Base-by-base conservation (phyloP, 2,797 vertebrate species). In the Crotalus adamanteus region DNA sequence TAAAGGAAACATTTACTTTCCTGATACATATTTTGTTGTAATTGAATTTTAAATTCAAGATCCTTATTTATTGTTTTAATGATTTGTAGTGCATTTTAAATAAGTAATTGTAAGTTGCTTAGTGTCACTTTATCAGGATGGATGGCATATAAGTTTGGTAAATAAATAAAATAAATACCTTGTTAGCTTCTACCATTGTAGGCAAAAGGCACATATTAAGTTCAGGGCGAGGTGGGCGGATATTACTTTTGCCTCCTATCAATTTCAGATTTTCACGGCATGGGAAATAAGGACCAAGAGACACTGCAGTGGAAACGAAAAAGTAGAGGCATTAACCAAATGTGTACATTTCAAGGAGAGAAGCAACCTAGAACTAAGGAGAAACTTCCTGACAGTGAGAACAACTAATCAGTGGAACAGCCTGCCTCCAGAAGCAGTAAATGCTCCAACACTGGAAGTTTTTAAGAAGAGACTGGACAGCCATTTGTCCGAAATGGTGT, bases 141-240 rank as follows among this genome's bases (percentile, higher is more conserved):
- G 69, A 73, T 31, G 69, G 69, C 31, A 37, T 18, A 37, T 73
- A 73, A 1, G 18, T 73, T 73, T 37, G 31, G 18, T 73, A 73
- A 73, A 73, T 37, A 37, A 73, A 37, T 37, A 20, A 73, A 73
- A 73, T 73, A 37, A 73, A 73, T 97, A 99, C 99, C 98, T 99
- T 99, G 97, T 98, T 98, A 97, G 98, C 99, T 98, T 99, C 99
- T 97, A 99, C 99, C 99, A 99, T 99, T 28, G 99, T 99, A 92
- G 99, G 99, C 97, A 99, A 98, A 97, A 99, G 98, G 98, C 99
- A 99, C 99, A 99, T 99, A 97, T 99, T 99, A 96, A 99, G 99
- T 92, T 99, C 99, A 0, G 99, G 99, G 92, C 99, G 98, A 2
- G 99, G 99, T 92, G 99, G 99, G 53, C 99, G 98, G 97, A 99